Base-by-base conservation (phyloP, 2,888 invertebrate species). In the Trilocha varians region DNA sequence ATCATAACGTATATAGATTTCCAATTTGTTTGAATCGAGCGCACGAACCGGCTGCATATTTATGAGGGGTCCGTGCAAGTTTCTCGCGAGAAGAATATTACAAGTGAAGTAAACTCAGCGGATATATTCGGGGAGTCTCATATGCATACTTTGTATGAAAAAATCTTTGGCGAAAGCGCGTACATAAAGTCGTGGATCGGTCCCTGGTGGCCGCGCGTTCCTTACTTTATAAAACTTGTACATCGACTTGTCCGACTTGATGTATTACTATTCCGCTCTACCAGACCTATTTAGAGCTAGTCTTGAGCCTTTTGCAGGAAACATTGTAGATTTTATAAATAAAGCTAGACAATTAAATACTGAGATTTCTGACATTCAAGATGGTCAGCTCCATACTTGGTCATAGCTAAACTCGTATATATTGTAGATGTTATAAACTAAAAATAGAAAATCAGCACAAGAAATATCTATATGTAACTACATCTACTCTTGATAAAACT, bases 131-230 rank as follows among this genome's bases (percentile, higher is more conserved):
- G 39, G 36, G 46, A 48, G 57, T 56, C 59, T 70, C 62, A 55
- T 68, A 71, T 71, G 65, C 69, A 72, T 74, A 75, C 66, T 75
- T 73, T 67, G 70, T 65, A 63, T 68, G 70, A 71, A 74, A 70
- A 71, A 73, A 67, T 65, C 64, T 62, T 55, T 55, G 51, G 58
- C 52, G 51, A 58, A 65, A 53, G 64, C 62, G 70, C 48, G 62
- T 66, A 67, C 64, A 65, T 66, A 69, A 67, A 66, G 61, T 59
- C 49, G 56, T 44, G 57, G 56, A 70, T 68, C 54, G 70, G 61
- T 68, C 73, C 74, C 68, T 39, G 65, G 40, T 57, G 57, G 54
- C 50, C 41, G 41, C 45, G 55, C 42, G 45, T 48, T 36, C 42
- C 37, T 41, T 44, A 42, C 52, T 48, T 51, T 53, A 62, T 59